These are phyloP conservation scores for Chesias legatella DNA, from an alignment of 2,888 invertebrate species.

Conservation along the genomic window DNA sequence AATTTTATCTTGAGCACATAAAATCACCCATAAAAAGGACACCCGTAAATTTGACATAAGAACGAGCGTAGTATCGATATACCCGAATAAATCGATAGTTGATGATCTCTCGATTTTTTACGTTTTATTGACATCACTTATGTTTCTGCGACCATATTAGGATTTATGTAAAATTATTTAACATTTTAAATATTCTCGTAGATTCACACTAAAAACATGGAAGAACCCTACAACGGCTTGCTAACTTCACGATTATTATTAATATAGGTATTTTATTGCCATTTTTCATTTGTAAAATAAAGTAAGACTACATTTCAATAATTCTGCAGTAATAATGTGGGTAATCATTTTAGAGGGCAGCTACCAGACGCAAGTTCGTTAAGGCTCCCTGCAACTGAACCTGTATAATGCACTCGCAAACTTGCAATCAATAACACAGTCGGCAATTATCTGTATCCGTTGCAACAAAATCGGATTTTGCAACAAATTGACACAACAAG, in stretches of 20 bases:
- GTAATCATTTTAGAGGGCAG: slow-evolving; percentile 2
- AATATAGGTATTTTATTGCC: slow-evolving; percentile 2
- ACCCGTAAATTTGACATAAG: slow-evolving; percentile 51
- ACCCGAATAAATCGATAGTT: slow-evolving; percentile 21
- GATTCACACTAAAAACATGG: too few relatives aligned
- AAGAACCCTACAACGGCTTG: too few relatives aligned
- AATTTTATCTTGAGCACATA: slow-evolving; percentile 41
- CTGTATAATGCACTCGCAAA: slow-evolving; percentile 16
- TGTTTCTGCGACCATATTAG: slow-evolving; percentile 45
- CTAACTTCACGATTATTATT: too few relatives aligned
- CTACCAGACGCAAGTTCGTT: not conserved
- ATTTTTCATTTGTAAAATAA: too few relatives aligned
- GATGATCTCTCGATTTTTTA: slow-evolving; percentile 26
- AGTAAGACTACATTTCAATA: too few relatives aligned
- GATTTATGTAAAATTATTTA: too few relatives aligned
- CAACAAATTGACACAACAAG: slow-evolving; percentile 45
- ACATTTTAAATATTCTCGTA: too few relatives aligned
- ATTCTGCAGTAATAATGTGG: not conserved
- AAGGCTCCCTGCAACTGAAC: not conserved
- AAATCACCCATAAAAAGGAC: slow-evolving; percentile 43
- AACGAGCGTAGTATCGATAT: slow-evolving; percentile 46
- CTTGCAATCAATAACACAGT: slow-evolving; percentile 37
- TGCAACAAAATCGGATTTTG: slow-evolving; percentile 23
- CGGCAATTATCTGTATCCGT: slow-evolving; percentile 49
- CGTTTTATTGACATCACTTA: slow-evolving; percentile 46